These are phyloP conservation scores for Aphelenchoides avenae DNA, from an alignment of 1,140 invertebrate genomes.

Conservation along the genomic window DNA sequence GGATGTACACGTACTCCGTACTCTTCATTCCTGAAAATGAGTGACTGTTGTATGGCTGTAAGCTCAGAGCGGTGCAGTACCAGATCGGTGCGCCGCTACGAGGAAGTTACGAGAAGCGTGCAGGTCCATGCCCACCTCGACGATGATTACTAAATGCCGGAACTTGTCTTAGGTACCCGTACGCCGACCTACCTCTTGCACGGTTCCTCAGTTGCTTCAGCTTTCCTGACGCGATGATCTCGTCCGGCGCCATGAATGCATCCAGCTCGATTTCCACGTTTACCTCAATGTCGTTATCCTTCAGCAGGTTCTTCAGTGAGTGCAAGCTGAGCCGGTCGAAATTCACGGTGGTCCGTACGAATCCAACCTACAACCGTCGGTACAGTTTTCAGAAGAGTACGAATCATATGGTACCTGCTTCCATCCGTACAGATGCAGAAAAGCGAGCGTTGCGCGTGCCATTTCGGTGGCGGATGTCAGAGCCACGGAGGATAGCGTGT, in stretches of 20 bases:
- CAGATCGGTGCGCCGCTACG: constrained; percentile 46
- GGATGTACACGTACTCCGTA: constrained; percentile 50
- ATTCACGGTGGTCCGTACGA: constrained; percentile 45
- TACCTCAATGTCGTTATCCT: constrained; percentile 50
- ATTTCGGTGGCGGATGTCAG: constrained; percentile 58
- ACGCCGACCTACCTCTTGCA: constrained; percentile 43
- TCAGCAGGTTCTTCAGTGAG: constrained; percentile 52
- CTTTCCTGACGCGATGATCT: constrained; percentile 55
- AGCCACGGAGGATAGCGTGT: constrained; percentile 58
- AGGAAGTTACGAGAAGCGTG: constrained; percentile 49
- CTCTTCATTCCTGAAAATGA: constrained; percentile 54
- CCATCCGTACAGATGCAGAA: constrained; percentile 55
- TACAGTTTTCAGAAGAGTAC: neutral
- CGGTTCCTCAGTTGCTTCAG: constrained; percentile 42
- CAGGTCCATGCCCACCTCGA: constrained; percentile 56
- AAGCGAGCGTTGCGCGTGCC: constrained; percentile 56
- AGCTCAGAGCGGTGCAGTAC: too few relatives aligned
- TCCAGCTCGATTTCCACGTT: constrained; percentile 56
- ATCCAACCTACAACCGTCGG: constrained; percentile 29
- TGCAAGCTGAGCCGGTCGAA: constrained; percentile 55
- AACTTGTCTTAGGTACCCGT: neutral
- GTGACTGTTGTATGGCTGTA: too few relatives aligned
- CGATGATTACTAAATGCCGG: constrained; percentile 37
- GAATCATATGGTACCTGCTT: constrained; percentile 38
- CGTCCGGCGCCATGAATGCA: constrained; percentile 54